Evolutionary conservation across 64 coral and sea anemone species (phyloP), one percentile per base, ranked within the genome.

Genomic region (Catalaphyllia jardinei): DNA sequence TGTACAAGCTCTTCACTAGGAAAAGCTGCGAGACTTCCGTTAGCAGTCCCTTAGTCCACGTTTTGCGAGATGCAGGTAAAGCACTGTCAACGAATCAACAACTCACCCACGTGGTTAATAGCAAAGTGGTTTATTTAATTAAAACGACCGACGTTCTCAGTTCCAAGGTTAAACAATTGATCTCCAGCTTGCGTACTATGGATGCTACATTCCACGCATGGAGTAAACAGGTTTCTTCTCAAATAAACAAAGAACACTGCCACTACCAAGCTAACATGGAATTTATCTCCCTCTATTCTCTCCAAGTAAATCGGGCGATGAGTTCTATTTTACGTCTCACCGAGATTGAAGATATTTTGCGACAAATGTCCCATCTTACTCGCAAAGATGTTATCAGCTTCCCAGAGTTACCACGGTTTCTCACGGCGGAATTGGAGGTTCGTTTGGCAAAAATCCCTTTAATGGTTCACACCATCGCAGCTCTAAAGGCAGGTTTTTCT

Each of bases 141-240:
- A 71, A 72, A 33, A 89, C 88, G 33, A 89, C 77, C 4, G 88
- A 89, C 35, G 15, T 31, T 3, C 55, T 89, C 22, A 89, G 27
- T 20, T 80, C 77, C 0, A 89, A 89, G 33, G n/a, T 81, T 27
- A 89, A 89, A 59, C 62, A 89, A n/a, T 10, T 89, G 6, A 71
- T 79, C 7, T 9, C 17, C 0, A 62, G 52, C 14, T 49, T 89
- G 29, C 28, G 71, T 12, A 46, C 20, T 0, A 55, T 89, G 17
- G 76, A 89, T 19, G 4, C 16, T 2, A 71, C 50, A 20, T 89
- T 80, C 52, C 15, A 17, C 8, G 46, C 78, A 28, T 89, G 76
- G 77, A 30, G 72, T 17, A 6, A 72, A 24, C 88, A 81, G 52
- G 17, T 89, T n/a, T 19, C 10, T 54, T 39, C 54, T 24, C 72